Percentiles rank a stretch among this genome's conserved stretches.
These are phyloP conservation scores for Cosmorhoe ocellata DNA, from an alignment of 2,888 invertebrate genomes.

Conservation along the genomic window DNA sequence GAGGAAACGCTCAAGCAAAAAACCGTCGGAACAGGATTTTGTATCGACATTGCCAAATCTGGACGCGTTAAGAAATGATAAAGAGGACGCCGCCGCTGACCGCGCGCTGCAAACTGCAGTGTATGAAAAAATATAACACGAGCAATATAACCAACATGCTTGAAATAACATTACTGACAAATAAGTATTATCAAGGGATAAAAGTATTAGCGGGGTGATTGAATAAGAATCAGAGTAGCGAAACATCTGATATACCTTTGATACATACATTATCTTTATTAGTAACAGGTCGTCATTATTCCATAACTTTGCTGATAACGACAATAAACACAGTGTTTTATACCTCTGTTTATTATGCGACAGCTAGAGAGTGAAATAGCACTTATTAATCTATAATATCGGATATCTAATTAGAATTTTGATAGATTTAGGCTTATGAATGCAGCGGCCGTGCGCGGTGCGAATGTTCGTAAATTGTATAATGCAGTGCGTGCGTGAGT, in stretches of 20 bases:
- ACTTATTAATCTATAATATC: conserved; percentile 48
- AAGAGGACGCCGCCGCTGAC: conserved; percentile 68
- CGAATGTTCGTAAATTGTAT: conserved; percentile 61
- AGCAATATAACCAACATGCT: conserved; percentile 47
- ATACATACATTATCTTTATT: not conserved
- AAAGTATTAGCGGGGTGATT: not conserved
- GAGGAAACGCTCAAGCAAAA: conserved; percentile 77
- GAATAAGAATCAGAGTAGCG: not conserved
- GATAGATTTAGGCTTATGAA: conserved; percentile 48
- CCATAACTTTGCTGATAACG: not conserved
- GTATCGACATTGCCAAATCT: conserved; percentile 79
- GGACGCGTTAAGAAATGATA: conserved; percentile 80
- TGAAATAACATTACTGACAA: conserved; percentile 35
- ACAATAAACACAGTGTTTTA: conserved; percentile 7
- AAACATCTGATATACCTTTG: not conserved
- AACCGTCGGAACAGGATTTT: conserved; percentile 77
- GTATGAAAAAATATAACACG: conserved; percentile 41
- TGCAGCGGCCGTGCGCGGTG: conserved; percentile 46
- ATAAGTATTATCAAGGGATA: conserved; percentile 4
- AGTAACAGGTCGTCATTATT: not conserved
- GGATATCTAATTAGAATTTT: conserved; percentile 62
- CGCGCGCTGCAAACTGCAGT: conserved; percentile 47
- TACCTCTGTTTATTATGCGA: conserved; percentile 38
- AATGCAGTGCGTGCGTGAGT: conserved; percentile 74
- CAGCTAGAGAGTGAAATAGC: conserved; percentile 43